These are phyloP conservation scores for Acanthoscelides obtectus DNA, from an alignment of 2,888 invertebrate genomes.

Conservation along the genomic window DNA sequence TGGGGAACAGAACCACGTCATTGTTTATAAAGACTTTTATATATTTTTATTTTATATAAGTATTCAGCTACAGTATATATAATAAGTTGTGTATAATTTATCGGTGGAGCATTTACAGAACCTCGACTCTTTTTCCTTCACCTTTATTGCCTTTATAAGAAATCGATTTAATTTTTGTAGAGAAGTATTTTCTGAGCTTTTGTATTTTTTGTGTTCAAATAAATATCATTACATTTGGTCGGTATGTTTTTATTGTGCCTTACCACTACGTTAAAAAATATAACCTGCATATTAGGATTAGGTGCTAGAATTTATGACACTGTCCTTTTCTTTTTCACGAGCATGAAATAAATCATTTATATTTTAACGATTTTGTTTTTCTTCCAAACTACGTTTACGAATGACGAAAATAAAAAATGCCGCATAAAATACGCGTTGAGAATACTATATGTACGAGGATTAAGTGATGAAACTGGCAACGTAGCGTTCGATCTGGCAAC, in stretches of 20 bases:
- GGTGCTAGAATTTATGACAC: not conserved
- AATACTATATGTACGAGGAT: too few species aligned
- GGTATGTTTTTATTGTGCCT: constrained; percentile 28
- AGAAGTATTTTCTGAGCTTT: constrained; percentile 19
- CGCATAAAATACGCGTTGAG: too few species aligned
- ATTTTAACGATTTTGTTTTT: not conserved
- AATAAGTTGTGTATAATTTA: not conserved
- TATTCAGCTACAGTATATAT: constrained; percentile 16
- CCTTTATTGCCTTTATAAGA: constrained; percentile 18
- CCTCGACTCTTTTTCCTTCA: constrained; percentile 13
- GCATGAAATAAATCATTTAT: not conserved
- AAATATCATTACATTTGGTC: constrained; percentile 18
- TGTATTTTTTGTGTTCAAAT: constrained; percentile 30
- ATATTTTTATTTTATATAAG: constrained; percentile 33
- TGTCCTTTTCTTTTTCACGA: not conserved
- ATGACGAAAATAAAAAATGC: too few species aligned
- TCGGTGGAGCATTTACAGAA: not conserved
- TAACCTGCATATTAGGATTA: not conserved
- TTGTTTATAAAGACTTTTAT: constrained; percentile 27
- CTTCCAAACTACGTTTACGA: too few species aligned
- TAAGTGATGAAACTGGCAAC: too few species aligned
- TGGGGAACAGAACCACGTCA: constrained; percentile 1
- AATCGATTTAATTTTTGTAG: constrained; percentile 20
- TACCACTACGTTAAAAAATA: constrained; percentile 3
- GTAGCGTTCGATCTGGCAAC: too few species aligned